A percentile compares a stretch with the other conserved stretches of the same genome.
phyloP scores from a whole-genome alignment of 2,888 invertebrate species.

The Tenthredo notha region DNA sequence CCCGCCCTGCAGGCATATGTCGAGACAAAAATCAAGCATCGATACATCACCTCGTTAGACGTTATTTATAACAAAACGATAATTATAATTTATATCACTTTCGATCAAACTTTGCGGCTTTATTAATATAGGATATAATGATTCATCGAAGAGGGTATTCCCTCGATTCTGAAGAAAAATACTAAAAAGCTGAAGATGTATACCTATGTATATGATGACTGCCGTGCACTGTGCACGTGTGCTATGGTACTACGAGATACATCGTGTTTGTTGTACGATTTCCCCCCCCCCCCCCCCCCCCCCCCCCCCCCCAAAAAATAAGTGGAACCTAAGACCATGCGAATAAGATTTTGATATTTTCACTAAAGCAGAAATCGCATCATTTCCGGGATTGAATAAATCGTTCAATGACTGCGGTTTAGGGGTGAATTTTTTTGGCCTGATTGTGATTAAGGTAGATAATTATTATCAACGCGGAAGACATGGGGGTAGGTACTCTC shows the following conservation, averaged over 20 bases:
- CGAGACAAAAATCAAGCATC: neutral
- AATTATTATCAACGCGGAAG: conserved; percentile 13
- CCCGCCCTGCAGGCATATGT: conserved; percentile 5
- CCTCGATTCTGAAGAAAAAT: neutral
- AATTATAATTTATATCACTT: neutral
- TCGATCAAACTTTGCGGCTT: neutral
- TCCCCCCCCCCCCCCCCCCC: too few species aligned
- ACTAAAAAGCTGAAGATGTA: neutral
- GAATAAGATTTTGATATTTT: neutral
- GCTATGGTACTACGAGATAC: neutral
- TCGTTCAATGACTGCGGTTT: neutral
- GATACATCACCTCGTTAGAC: neutral
- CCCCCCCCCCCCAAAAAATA: neutral
- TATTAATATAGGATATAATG: neutral
- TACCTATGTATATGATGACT: neutral
- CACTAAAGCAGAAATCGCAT: neutral
- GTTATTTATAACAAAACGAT: neutral
- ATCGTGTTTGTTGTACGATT: neutral
- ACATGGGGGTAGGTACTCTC: conserved; percentile 8
- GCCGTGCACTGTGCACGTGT: conserved; percentile 12
- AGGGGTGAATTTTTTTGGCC: neutral
- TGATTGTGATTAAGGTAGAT: neutral
- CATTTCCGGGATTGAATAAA: neutral
- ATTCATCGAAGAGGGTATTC: neutral
- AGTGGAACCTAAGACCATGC: neutral